phyloP scores from a whole-genome alignment of 2,113 vertebrate species.

The Myrmophylax atrothorax region DNA sequence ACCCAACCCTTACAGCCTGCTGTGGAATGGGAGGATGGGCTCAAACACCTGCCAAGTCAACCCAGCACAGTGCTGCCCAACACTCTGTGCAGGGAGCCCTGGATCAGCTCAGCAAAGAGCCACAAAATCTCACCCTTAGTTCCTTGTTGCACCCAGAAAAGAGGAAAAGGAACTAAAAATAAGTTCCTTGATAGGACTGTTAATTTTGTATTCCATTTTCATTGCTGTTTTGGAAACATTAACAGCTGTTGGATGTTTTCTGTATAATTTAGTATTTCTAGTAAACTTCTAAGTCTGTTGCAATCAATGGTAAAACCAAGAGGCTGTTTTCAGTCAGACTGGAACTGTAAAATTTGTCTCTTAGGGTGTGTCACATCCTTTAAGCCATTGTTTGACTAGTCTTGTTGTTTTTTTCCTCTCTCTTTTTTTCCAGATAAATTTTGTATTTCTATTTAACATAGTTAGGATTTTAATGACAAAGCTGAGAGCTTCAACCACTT shows the following conservation, averaged over 20 bases:
- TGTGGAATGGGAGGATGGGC: background rate
- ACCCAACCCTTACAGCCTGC: background rate
- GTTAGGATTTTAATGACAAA: conserved; percentile 98
- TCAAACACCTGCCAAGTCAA: background rate
- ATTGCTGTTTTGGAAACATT: background rate
- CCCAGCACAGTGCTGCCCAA: background rate
- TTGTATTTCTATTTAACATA: conserved; percentile 98
- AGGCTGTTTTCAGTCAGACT: background rate
- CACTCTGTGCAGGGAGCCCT: background rate
- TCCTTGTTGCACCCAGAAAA: background rate
- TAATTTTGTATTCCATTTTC: background rate
- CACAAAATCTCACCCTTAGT: background rate
- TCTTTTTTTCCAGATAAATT: conserved; percentile 88
- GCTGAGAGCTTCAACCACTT: conserved; percentile 93
- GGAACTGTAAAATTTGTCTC: background rate
- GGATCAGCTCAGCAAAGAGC: background rate
- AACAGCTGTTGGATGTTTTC: background rate
- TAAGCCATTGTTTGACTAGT: background rate
- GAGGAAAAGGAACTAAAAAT: background rate
- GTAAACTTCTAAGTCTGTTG: background rate
- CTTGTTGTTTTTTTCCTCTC: background rate
- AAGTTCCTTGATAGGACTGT: background rate
- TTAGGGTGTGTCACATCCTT: too few relatives aligned
- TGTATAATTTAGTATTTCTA: background rate
- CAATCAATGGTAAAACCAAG: background rate